Percentiles rank a stretch among this genome's conserved stretches.
Evolutionary conservation across 64 coral and sea anemone species (phyloP).

Genomic region (Orbicella faveolata): DNA sequence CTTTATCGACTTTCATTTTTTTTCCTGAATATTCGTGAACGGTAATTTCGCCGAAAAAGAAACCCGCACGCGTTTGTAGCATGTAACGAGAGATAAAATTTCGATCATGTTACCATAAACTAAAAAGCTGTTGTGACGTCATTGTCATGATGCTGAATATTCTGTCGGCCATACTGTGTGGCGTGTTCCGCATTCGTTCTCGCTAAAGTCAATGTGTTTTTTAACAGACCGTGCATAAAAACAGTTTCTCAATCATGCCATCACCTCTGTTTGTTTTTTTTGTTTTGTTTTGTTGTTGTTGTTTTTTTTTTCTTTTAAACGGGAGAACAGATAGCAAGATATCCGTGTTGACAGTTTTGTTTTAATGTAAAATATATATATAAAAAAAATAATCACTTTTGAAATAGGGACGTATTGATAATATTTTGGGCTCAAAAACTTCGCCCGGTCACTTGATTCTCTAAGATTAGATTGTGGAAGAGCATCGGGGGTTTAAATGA

Average conservation of each 20-base stretch:
- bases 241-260: neutral
- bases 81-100: neutral
- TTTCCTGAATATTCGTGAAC: neutral
- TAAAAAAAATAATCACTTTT: neutral
- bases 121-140: slow-evolving; percentile 12
- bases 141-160: slow-evolving; percentile 18
- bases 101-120: neutral
- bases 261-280: neutral
- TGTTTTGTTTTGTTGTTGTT: no score
- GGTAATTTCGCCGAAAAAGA: neutral
- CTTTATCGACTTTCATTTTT: neutral
- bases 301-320: no score
- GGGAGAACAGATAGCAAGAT: neutral
- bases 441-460: no score
- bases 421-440: no score
- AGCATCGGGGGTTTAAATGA: no score
- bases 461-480: no score
- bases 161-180: neutral
- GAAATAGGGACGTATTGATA: neutral
- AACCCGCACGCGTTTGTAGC: neutral
- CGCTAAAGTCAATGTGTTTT: neutral
- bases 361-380: neutral
- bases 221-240: neutral
- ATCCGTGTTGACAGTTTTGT: neutral
- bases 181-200: neutral